These are phyloP conservation scores for Aeoliscus strigatus DNA, from an alignment of 2,797 vertebrate species.

Conservation along the genomic window DNA sequence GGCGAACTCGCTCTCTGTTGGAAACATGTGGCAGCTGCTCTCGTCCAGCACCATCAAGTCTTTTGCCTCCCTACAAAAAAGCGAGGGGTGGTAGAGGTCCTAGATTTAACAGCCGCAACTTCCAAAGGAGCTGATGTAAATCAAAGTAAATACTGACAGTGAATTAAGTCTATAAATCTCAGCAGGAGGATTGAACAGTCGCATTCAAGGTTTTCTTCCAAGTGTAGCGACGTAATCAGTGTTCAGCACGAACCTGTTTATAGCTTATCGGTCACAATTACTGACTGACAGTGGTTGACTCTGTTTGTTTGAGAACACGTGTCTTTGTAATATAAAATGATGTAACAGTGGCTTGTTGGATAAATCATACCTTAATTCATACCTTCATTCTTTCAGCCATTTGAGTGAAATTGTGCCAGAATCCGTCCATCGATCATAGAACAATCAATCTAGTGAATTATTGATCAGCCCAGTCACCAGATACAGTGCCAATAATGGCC, in stretches of 20 bases:
- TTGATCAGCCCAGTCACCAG: too few relatives aligned
- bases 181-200: constrained; percentile 12
- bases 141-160: constrained; percentile 45
- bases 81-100: constrained; percentile 24
- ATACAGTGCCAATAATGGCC: too few relatives aligned
- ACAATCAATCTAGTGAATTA: too few relatives aligned
- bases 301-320: too few relatives aligned
- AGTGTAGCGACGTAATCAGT: constrained; percentile 6
- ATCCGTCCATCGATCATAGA: too few relatives aligned
- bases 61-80: constrained; percentile 22
- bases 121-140: constrained; percentile 40
- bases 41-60: constrained; percentile 12
- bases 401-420: not conserved
- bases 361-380: too few relatives aligned
- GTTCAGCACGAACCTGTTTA: too few relatives aligned
- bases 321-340: too few relatives aligned
- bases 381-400: too few relatives aligned
- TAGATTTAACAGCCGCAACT: constrained; percentile 21
- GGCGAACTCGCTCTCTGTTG: constrained; percentile 12
- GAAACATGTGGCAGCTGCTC: constrained; percentile 47
- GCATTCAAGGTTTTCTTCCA: constrained; percentile 10
- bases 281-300: too few relatives aligned
- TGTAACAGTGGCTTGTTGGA: too few relatives aligned
- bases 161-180: constrained; percentile 48
- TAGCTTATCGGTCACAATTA: too few relatives aligned